phyloP scores from a whole-genome alignment of 1,140 invertebrate species.

The Reticulitermes speratus region DNA sequence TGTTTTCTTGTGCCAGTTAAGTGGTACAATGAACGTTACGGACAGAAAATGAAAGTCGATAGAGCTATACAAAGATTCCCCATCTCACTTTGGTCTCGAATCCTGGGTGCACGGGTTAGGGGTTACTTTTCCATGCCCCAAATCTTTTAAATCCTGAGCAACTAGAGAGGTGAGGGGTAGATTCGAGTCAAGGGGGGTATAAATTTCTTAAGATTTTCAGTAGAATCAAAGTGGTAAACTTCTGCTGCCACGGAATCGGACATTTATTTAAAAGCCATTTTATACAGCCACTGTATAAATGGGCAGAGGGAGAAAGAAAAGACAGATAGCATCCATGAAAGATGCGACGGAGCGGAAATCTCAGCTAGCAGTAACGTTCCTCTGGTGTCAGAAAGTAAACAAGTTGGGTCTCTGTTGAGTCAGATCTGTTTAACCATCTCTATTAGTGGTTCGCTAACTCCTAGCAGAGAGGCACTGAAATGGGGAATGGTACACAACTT shows the following conservation, averaged over 20 bases:
- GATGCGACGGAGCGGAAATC: slow-evolving; percentile 3
- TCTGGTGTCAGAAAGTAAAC: too few relatives aligned
- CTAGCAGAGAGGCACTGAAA: too few relatives aligned
- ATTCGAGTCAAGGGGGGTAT: background rate
- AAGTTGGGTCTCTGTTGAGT: too few relatives aligned
- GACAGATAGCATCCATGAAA: background rate
- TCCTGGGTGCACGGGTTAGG: background rate
- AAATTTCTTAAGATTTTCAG: slow-evolving; percentile 10
- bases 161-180: background rate
- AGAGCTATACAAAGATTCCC: background rate
- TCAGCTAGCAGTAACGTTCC: too few relatives aligned
- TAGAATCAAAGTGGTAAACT: background rate
- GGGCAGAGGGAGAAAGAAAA: background rate
- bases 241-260: background rate
- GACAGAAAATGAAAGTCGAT: background rate
- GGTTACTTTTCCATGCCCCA: background rate
- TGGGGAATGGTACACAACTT: too few relatives aligned
- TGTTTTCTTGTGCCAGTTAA: background rate
- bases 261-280: slow-evolving; percentile 9
- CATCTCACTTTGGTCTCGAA: background rate
- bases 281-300: background rate
- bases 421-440: too few relatives aligned
- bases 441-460: too few relatives aligned
- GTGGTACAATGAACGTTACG: background rate
- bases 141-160: slow-evolving; percentile 1